Conservation (phyloP, 2,797 vertebrate genomes). For the Oryzias dopingdopingensis region DNA sequence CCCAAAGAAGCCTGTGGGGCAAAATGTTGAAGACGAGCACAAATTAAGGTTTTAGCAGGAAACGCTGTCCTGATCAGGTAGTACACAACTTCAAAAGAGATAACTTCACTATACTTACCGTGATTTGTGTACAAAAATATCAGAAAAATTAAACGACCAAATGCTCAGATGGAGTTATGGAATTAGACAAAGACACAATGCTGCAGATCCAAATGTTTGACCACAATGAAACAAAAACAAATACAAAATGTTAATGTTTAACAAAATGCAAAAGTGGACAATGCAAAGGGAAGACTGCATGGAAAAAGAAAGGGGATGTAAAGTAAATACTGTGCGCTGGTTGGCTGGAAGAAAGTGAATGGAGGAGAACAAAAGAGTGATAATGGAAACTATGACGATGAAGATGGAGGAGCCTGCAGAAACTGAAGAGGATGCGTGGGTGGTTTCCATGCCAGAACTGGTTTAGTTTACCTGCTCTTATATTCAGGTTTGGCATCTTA, state of each 20-base stretch:
- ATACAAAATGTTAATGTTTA: conserved; percentile 42
- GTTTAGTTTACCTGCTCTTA: conserved; percentile 75
- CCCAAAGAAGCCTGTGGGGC: conserved; percentile 9
- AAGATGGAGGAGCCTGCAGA: conserved; percentile 40
- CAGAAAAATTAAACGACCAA: not conserved
- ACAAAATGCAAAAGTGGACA: conserved; percentile 26
- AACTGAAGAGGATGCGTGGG: conserved; percentile 42
- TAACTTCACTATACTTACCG: conserved; percentile 32
- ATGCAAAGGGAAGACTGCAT: conserved; percentile 39
- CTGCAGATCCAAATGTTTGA: conserved; percentile 28
- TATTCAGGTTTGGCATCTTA: conserved; percentile 68
- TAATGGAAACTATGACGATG: conserved; percentile 35
- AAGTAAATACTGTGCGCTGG: conserved; percentile 16
- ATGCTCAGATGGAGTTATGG: conserved; percentile 8
- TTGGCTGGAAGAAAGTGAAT: conserved; percentile 22
- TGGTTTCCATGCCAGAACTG: conserved; percentile 53
- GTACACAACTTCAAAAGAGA: too few relatives aligned
- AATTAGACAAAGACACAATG: conserved; percentile 46
- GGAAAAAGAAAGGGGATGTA: conserved; percentile 19
- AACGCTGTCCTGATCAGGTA: not conserved
- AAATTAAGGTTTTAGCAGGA: not conserved
- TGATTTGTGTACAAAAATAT: conserved; percentile 1
- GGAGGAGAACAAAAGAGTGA: conserved; percentile 37
- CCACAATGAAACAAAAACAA: conserved; percentile 20
- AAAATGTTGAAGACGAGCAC: not conserved